phyloP scores from a whole-genome alignment of 2,113 vertebrate genomes.

The Cryptotis parvus region DNA sequence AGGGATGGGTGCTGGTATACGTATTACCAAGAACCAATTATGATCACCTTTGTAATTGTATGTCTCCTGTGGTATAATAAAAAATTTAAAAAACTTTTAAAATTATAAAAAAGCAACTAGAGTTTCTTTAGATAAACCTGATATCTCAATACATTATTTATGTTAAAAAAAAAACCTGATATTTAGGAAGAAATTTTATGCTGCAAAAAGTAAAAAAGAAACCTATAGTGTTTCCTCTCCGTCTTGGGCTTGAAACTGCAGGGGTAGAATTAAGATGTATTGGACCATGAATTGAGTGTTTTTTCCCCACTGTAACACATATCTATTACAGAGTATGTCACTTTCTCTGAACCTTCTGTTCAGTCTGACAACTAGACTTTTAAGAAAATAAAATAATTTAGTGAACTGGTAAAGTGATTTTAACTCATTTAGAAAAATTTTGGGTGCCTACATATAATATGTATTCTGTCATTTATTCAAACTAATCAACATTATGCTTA shows the following conservation, averaged over 20 bases:
- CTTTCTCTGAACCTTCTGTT: not conserved
- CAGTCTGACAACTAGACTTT: not conserved
- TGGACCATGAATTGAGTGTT: not conserved
- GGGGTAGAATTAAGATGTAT: not conserved
- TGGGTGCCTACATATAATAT: not conserved
- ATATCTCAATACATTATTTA: not conserved
- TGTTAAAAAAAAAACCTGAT: not conserved
- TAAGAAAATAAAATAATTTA: not conserved
- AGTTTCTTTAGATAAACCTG: slow-evolving; percentile 24
- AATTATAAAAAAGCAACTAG: not conserved
- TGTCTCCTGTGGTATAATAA: too few relatives aligned
- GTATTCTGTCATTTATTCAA: not conserved
- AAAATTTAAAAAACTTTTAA: too few relatives aligned
- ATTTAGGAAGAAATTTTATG: not conserved
- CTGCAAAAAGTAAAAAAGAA: not conserved
- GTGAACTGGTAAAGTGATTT: not conserved
- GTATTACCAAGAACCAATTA: too few relatives aligned
- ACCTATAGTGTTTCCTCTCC: not conserved
- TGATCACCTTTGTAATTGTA: too few relatives aligned
- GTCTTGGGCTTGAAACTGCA: not conserved
- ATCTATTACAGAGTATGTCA: not conserved
- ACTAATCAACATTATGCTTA: not conserved
- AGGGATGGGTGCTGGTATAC: too few relatives aligned
- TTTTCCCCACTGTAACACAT: not conserved
- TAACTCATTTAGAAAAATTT: not conserved